Evolutionary conservation across 1,140 invertebrate species (phyloP).

Genomic region (Phortica variegata): DNA sequence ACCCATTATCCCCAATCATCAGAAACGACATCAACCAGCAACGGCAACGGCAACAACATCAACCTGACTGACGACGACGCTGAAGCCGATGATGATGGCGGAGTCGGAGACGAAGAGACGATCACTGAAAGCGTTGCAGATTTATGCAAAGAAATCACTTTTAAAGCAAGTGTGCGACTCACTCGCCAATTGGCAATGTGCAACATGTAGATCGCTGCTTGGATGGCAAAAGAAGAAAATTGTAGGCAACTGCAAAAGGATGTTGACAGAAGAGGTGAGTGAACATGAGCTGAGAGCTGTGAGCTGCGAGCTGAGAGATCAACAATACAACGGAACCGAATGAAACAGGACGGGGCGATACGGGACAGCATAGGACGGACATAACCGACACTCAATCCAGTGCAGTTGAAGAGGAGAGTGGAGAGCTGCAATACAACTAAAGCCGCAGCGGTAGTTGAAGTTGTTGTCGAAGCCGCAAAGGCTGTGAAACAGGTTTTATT

Average conservation of each 20-base stretch:
- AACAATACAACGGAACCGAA: too few relatives aligned
- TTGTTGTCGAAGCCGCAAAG: conserved; percentile 2
- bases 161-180: conserved; percentile 19
- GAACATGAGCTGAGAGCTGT: conserved; percentile 20
- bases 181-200: too few relatives aligned
- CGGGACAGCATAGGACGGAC: too few relatives aligned
- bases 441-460: conserved; percentile 13
- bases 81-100: too few relatives aligned
- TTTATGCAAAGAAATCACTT: conserved; percentile 54
- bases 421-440: not conserved
- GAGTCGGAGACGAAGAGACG: conserved; percentile 21
- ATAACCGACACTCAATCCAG: conserved; percentile 10
- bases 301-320: not conserved
- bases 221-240: too few relatives aligned
- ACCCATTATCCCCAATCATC: conserved; percentile 54
- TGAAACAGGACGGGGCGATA: too few relatives aligned
- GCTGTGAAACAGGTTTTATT: conserved; percentile 1
- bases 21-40: conserved; percentile 37
- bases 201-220: too few relatives aligned
- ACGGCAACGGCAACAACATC: conserved; percentile 23
- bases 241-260: too few relatives aligned
- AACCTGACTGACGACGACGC: conserved; percentile 9
- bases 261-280: too few relatives aligned
- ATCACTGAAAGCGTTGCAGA: conserved; percentile 1
- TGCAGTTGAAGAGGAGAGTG: conserved; percentile 26